Conservation (phyloP, 2,113 vertebrate species). For the Vireo altiloquus region DNA sequence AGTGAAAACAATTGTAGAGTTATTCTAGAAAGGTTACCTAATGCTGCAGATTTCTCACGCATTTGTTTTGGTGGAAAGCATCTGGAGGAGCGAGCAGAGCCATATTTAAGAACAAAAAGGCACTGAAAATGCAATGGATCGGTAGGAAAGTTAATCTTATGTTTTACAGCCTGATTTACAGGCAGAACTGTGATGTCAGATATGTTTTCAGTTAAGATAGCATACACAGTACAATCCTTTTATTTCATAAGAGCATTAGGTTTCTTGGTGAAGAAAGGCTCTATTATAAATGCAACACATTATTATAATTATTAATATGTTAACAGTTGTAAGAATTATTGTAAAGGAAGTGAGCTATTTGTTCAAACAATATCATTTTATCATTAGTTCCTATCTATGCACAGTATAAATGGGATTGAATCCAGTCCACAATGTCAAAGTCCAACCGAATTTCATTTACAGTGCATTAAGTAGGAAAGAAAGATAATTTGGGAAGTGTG, state of each 20-base stretch:
- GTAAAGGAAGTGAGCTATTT: conserved; percentile 48
- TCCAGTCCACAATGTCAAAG: conserved; percentile 1
- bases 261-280: conserved; percentile 26
- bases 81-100: background rate
- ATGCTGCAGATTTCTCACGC: background rate
- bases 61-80: background rate
- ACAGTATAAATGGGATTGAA: conserved; percentile 19
- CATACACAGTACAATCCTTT: background rate
- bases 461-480: conserved; percentile 54
- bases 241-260: background rate
- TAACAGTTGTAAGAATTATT: conserved; percentile 21
- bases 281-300: conserved; percentile 5
- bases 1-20: background rate
- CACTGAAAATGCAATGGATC: background rate
- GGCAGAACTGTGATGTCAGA: background rate
- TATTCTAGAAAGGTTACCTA: background rate
- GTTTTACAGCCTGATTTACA: background rate
- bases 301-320: conserved; percentile 12
- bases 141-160: background rate
- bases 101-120: background rate
- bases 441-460: conserved; percentile 42
- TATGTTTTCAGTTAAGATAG: conserved; percentile 7
- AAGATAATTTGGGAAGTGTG: conserved; percentile 48
- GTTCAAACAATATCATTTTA: conserved; percentile 20
- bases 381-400: conserved; percentile 13